These are phyloP conservation scores for Pampusana beccarii DNA, from an alignment of 2,113 vertebrate genomes.

Conservation along the genomic window DNA sequence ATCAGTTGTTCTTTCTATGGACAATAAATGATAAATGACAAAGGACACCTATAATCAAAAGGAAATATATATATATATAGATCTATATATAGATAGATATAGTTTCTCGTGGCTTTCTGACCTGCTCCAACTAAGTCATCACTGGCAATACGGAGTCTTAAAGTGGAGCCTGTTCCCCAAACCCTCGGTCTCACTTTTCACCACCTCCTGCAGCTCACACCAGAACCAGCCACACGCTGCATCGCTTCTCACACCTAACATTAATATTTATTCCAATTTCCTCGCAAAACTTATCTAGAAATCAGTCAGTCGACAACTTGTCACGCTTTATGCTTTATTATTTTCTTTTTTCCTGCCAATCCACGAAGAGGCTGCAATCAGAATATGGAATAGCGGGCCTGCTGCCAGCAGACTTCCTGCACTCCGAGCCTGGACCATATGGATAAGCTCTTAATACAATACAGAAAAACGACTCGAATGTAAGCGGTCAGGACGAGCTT, in stretches of 20 bases:
- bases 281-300: background rate
- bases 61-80: rapidly evolving
- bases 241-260: background rate
- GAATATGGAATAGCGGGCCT: background rate
- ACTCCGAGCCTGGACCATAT: background rate
- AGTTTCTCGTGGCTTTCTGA: background rate
- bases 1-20: background rate
- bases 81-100: no score
- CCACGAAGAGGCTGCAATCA: background rate
- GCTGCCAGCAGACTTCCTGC: slow-evolving; percentile 44
- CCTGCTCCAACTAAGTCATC: background rate
- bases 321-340: background rate
- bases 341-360: background rate
- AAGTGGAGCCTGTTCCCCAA: background rate
- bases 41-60: background rate
- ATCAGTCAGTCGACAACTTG: background rate
- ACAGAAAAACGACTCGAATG: background rate
- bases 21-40: background rate
- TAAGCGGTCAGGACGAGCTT: background rate
- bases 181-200: background rate
- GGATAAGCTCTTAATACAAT: slow-evolving; percentile 42
- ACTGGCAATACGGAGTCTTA: background rate
- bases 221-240: rapidly evolving
- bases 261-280: background rate
- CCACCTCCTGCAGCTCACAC: background rate